phyloP scores from a whole-genome alignment of 2,797 vertebrate species.

The Anniella stebbinsi region DNA sequence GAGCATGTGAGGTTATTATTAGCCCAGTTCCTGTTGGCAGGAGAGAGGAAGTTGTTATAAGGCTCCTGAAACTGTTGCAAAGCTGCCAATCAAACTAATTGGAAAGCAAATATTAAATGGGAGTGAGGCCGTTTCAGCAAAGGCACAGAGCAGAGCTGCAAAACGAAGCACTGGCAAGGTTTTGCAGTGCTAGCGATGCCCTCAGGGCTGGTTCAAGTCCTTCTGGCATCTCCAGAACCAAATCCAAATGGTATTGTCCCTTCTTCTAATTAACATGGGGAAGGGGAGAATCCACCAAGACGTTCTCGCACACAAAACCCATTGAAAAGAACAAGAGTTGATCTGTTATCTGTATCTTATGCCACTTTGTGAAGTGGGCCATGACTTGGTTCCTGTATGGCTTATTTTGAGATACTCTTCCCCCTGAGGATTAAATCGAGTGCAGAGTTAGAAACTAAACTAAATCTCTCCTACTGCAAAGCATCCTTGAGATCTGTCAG shows the following conservation, averaged over 20 bases:
- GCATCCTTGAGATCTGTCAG: no score
- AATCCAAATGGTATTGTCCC: not conserved
- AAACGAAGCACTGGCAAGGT: constrained; percentile 50
- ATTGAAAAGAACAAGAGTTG: not conserved
- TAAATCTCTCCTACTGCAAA: no score
- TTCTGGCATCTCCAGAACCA: not conserved
- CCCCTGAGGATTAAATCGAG: no score
- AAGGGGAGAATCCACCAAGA: not conserved
- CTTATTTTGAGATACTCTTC: no score
- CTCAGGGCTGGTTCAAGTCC: not conserved
- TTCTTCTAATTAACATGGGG: not conserved
- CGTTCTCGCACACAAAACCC: not conserved
- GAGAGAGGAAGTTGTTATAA: constrained; percentile 57
- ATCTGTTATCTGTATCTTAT: not conserved
- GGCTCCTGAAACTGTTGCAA: constrained; percentile 50
- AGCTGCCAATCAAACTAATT: constrained; percentile 73
- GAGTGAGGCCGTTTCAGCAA: constrained; percentile 40
- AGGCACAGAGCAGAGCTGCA: constrained; percentile 21
- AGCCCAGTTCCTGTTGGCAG: constrained; percentile 59
- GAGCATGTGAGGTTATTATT: constrained; percentile 55
- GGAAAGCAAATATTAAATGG: constrained; percentile 60
- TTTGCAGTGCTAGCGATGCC: constrained; percentile 25
- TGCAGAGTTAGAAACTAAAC: no score
- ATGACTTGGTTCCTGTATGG: no score
- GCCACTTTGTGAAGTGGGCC: not conserved